Base-by-base conservation (phyloP, 2,113 vertebrate genomes). In the Ia io region DNA sequence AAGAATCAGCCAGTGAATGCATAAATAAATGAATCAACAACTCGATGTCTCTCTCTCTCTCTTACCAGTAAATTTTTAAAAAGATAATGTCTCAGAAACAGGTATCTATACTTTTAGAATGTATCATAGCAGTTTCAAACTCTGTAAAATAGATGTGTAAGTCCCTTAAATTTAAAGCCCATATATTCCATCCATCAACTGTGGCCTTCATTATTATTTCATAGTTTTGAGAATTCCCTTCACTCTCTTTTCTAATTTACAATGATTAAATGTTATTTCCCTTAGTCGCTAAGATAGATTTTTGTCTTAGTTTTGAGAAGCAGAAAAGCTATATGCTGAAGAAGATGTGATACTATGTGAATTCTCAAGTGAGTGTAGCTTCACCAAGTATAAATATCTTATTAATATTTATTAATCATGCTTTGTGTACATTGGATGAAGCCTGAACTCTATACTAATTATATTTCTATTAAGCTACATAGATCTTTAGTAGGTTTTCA, bases 381-480 rank as follows among this genome's bases (percentile, higher is more conserved):
- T 96, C 69, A 59, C 40, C 12, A 51, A 80, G 65, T 23, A 84
- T 73, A 85, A 84, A 74, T 79, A 25, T 69, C 17, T 86, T 76
- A 56, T 32, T 92, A 63, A 93, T 70, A 90, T 92, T 88, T 90
- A 65, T 88, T 6, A 32, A 67, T n/a, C 5, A 47, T 10, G 32
- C 16, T 84, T 80, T 96, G 17, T 89, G 23, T 65, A 73, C 4
- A 77, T 30, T 85, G 74, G 35, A 82, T 85, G 25, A 95, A 84
- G 18, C 85, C 42, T 94, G 56, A 84, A 85, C 22, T 78, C 23
- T 79, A 61, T 28, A 13, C 28, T 88, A 74, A 93, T 90, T 78
- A 85, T 78, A 84, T 92, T 94, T 94, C 32, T 74, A 83, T 77
- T 79, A 90, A 76, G 42, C 28, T 91, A 83, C 82, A 74, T 89